These are phyloP conservation scores for Oligia strigilis DNA, from an alignment of 2,888 invertebrate genomes.

Conservation along the genomic window DNA sequence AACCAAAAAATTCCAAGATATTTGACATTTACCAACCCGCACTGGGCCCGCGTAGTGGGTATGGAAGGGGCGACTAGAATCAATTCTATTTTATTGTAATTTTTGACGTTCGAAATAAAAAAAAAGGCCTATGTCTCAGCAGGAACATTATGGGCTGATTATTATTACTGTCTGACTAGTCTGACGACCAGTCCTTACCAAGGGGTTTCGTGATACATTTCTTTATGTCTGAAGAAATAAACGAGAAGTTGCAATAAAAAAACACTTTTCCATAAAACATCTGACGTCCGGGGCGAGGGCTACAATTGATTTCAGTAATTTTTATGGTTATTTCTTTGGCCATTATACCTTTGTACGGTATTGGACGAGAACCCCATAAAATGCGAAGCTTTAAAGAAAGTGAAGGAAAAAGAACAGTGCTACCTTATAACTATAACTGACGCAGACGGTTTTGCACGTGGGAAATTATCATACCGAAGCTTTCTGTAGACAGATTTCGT, in stretches of 20 bases:
- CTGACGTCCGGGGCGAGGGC: neutral
- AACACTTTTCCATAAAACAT: conserved; percentile 9
- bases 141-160: neutral
- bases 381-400: conserved; percentile 22
- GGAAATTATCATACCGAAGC: neutral
- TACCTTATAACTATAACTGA: neutral
- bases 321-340: conserved; percentile 48
- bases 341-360: conserved; percentile 40
- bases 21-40: too few species aligned
- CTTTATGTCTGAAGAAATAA: conserved; percentile 4
- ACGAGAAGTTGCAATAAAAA: conserved; percentile 12
- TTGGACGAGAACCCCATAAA: conserved; percentile 41
- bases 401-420: neutral
- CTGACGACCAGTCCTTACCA: neutral
- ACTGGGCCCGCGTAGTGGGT: too few species aligned
- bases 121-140: neutral
- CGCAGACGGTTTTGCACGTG: neutral
- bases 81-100: too few species aligned
- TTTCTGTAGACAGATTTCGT: neutral
- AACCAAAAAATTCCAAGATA: too few species aligned
- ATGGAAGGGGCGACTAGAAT: too few species aligned
- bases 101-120: too few species aligned
- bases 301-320: conserved; percentile 43
- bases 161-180: neutral
- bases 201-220: neutral